phyloP scores from a whole-genome alignment of 2,888 invertebrate genomes.

The Ichneumoninae sp. region DNA sequence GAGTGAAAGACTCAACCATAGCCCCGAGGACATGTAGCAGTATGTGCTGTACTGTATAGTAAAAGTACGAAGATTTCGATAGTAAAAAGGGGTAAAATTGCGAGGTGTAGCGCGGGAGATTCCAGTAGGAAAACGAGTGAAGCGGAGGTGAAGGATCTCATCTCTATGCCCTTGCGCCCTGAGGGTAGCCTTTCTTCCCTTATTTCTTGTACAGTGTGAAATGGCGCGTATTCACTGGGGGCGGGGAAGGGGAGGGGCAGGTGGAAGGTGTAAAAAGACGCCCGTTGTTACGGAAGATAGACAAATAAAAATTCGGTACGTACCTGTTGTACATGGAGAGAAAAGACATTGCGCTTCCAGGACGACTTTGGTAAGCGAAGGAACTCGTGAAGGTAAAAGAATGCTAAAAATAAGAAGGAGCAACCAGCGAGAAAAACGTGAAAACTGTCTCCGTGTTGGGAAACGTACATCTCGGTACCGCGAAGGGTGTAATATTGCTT shows the following conservation, averaged over 20 bases:
- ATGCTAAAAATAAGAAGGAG: slow-evolving; percentile 11
- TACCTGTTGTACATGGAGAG: neutral
- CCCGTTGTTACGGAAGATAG: slow-evolving; percentile 3
- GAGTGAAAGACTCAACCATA: neutral
- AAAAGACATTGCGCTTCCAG: slow-evolving; percentile 4
- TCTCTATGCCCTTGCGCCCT: slow-evolving; percentile 24
- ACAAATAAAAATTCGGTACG: slow-evolving; percentile 25
- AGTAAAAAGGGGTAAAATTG: slow-evolving; percentile 4
- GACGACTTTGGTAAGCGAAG: neutral
- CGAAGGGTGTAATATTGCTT: slow-evolving; percentile 22
- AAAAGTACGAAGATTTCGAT: slow-evolving; percentile 22
- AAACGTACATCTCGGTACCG: neutral
- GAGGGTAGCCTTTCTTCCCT: slow-evolving; percentile 17
- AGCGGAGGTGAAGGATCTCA: slow-evolving; percentile 14
- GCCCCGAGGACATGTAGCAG: slow-evolving; percentile 8
- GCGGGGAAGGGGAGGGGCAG: neutral
- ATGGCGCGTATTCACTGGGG: neutral
- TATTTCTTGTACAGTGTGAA: slow-evolving; percentile 7
- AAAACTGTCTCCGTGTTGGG: slow-evolving; percentile 2
- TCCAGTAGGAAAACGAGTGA: slow-evolving; percentile 6
- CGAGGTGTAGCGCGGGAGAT: neutral
- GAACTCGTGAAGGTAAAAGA: slow-evolving; percentile 25
- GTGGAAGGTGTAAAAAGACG: neutral
- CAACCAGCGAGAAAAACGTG: slow-evolving; percentile 14
- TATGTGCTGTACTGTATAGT: neutral